Conservation (phyloP, 2,888 invertebrate genomes). For the Listrodromus nycthemerus region DNA sequence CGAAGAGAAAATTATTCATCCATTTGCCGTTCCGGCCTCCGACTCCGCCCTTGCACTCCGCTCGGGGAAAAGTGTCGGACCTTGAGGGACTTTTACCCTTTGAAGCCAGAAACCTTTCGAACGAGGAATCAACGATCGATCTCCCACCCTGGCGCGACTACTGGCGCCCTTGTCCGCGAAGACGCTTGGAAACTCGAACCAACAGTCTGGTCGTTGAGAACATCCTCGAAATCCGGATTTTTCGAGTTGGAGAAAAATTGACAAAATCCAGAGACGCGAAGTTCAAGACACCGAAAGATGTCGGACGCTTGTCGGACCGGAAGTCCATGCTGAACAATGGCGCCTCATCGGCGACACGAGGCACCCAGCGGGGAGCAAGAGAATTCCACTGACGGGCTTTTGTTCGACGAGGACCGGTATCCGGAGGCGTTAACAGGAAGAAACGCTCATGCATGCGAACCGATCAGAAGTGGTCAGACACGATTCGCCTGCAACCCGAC, state of each 20-base stretch:
- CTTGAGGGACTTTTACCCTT: constrained; percentile 53
- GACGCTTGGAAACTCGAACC: not conserved
- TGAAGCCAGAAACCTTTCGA: constrained; percentile 40
- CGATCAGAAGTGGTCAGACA: constrained; percentile 42
- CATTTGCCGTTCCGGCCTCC: constrained; percentile 38
- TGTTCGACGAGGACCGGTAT: constrained; percentile 70
- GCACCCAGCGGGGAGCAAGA: constrained; percentile 36
- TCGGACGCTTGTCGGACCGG: constrained; percentile 71
- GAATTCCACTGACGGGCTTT: constrained; percentile 40
- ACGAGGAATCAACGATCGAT: constrained; percentile 49
- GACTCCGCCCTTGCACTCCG: constrained; percentile 48
- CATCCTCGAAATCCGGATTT: not conserved
- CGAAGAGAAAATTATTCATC: constrained; percentile 56
- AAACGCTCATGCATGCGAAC: constrained; percentile 60
- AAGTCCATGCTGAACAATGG: constrained; percentile 71
- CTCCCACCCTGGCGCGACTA: not conserved
- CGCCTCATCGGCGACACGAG: constrained; percentile 42
- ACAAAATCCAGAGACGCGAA: constrained; percentile 33
- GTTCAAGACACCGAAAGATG: constrained; percentile 23
- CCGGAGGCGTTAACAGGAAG: constrained; percentile 76
- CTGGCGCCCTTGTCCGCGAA: not conserved
- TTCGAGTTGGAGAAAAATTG: constrained; percentile 8
- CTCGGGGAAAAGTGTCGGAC: constrained; percentile 1
- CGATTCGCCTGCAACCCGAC: constrained; percentile 38
- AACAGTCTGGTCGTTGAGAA: not conserved